Percentiles rank a stretch among this genome's conserved stretches.
Conservation (phyloP, 2,113 vertebrate genomes). For the Pituophis catenifer region DNA sequence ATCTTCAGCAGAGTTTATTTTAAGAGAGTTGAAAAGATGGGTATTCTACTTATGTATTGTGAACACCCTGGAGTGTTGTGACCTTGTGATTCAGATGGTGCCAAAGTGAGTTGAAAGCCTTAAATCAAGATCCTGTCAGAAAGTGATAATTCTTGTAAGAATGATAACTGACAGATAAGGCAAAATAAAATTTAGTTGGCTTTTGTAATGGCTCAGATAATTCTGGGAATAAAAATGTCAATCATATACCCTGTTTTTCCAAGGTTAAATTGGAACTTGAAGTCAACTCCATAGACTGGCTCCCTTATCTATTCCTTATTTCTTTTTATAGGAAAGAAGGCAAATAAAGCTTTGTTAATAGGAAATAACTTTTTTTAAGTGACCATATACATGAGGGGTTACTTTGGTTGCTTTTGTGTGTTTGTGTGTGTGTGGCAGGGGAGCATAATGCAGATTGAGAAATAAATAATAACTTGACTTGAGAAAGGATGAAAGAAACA, state of each 20-base stretch:
- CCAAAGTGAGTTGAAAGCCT: constrained; percentile 59
- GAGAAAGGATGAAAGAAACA: not conserved
- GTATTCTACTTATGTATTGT: constrained; percentile 54
- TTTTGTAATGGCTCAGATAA: constrained; percentile 62
- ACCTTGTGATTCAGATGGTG: constrained; percentile 72
- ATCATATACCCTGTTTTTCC: constrained; percentile 53
- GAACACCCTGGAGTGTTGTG: constrained; percentile 51
- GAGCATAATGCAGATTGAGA: not conserved
- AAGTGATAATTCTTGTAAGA: constrained; percentile 65
- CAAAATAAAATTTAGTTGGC: constrained; percentile 64
- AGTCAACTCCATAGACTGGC: constrained; percentile 43
- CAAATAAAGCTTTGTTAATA: constrained; percentile 41
- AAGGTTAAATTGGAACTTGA: constrained; percentile 64
- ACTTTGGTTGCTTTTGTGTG: not conserved
- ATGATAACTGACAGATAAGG: constrained; percentile 70
- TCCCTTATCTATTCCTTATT: constrained; percentile 52
- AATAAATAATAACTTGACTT: not conserved
- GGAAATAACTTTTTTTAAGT: constrained; percentile 21
- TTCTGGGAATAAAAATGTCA: constrained; percentile 67
- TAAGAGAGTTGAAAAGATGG: constrained; percentile 40
- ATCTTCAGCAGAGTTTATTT: not conserved
- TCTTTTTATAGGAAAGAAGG: constrained; percentile 35
- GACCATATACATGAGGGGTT: constrained; percentile 34
- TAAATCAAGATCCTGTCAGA: constrained; percentile 71
- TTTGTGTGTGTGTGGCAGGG: not conserved